Evolutionary conservation across 2,797 vertebrate genomes (phyloP).

Genomic region (Sciaenops ocellatus): DNA sequence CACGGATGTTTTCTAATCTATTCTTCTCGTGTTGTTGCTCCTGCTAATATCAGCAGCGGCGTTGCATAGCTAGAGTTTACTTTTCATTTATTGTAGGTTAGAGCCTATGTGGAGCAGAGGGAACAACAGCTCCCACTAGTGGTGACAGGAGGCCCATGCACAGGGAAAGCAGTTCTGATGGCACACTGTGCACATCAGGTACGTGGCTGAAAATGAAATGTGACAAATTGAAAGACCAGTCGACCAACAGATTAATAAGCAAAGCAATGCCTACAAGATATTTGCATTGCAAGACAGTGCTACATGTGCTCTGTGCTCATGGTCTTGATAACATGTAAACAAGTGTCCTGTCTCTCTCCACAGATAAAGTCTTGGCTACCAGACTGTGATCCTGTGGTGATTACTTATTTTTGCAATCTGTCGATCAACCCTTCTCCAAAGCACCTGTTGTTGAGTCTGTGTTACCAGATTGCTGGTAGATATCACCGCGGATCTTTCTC

Average conservation of each 20-base stretch:
- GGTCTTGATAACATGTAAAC: not conserved
- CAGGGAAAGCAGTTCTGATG: conserved; percentile 86
- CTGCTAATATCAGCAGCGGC: not conserved
- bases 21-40: not conserved
- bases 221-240: not conserved
- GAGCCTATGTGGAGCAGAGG: conserved; percentile 77
- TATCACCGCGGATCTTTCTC: conserved; percentile 46
- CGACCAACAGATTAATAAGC: not conserved
- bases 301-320: not conserved
- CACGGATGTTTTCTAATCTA: not conserved
- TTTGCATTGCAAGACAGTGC: not conserved
- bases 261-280: not conserved
- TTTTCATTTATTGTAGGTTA: conserved; percentile 62
- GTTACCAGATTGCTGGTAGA: conserved; percentile 73
- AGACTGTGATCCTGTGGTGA: conserved; percentile 78
- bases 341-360: conserved; percentile 19
- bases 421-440: conserved; percentile 59
- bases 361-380: conserved; percentile 84
- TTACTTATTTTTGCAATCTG: conserved; percentile 75
- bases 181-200: conserved; percentile 86
- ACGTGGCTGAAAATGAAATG: not conserved
- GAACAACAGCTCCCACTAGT: conserved; percentile 77
- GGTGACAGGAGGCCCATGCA: conserved; percentile 83
- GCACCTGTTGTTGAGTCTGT: conserved; percentile 78
- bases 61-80: not conserved